Conservation (phyloP, 1,140 invertebrate genomes). For the Formica exsecta region DNA sequence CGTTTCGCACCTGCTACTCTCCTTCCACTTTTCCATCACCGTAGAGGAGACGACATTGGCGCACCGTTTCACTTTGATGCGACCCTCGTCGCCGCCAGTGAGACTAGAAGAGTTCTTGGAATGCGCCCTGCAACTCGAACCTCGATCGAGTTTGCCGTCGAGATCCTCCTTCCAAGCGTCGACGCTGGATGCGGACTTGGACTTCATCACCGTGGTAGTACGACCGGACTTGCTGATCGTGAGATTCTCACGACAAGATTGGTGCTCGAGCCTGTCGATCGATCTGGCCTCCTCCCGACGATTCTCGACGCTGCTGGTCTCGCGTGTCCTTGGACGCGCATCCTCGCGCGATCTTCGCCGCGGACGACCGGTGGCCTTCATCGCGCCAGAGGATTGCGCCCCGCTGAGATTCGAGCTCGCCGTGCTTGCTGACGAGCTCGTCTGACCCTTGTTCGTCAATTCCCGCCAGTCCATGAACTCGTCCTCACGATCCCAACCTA, state of each 20-base stretch:
- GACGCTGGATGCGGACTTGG: slow-evolving; percentile 81
- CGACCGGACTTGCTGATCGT: slow-evolving; percentile 10
- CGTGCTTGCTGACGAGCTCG: slow-evolving; percentile 30
- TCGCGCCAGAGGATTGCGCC: slow-evolving; percentile 41
- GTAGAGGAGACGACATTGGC: slow-evolving; percentile 72
- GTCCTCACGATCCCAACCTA: slow-evolving; percentile 85
- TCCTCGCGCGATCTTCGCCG: slow-evolving; percentile 81
- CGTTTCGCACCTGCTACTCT: slow-evolving; percentile 70
- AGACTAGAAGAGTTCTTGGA: slow-evolving; percentile 59
- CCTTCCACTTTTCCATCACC: slow-evolving; percentile 76
- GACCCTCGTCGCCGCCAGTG: slow-evolving; percentile 63
- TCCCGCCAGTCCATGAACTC: slow-evolving; percentile 86
- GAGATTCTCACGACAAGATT: slow-evolving; percentile 43
- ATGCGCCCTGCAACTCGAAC: slow-evolving; percentile 13
- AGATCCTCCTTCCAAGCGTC: slow-evolving; percentile 79
- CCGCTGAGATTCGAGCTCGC: slow-evolving; percentile 31
- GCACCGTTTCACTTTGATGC: slow-evolving; percentile 69
- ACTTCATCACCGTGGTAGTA: slow-evolving; percentile 76
- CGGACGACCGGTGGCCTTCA: slow-evolving; percentile 66
- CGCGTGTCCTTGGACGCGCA: slow-evolving; percentile 69
- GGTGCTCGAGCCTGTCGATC: slow-evolving; percentile 76
- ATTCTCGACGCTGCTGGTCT: slow-evolving; percentile 54
- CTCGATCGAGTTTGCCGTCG: slow-evolving; percentile 50
- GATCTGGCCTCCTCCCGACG: slow-evolving; percentile 78
- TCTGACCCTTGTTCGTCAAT: slow-evolving; percentile 72